Base-by-base conservation (phyloP, 2,888 invertebrate species). In the Sympetrum striolatum region DNA sequence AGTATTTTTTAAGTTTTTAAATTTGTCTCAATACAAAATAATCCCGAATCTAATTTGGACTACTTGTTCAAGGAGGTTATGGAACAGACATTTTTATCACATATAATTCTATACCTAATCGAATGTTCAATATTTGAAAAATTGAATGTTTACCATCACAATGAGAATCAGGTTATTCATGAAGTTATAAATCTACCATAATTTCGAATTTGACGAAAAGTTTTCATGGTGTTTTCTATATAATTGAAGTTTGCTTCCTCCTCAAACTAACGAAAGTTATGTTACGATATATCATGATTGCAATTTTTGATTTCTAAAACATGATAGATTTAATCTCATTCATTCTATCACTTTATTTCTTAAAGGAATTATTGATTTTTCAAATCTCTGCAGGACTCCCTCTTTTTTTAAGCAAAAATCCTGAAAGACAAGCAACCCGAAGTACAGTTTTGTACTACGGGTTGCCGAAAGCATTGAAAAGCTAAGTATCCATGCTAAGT, bases 101-200 rank as follows among this genome's bases (percentile, higher is more conserved):
- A 86, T 37, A 60, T 35, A 37, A 58, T 37, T 58, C 86, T 86
- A 86, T 37, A 86, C 39, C 86, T 86, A 86, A 86, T 86, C 86
- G 86, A 86, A 86, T 86, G 86, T 86, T 86, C 58, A 60, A 86
- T 60, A 60, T 60, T 86, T 37, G 22, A 60, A 60, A 64, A 86
- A 86, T 82, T 86, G 86, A 86, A 86, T 86, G 86, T 86, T 86
- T 86, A 86, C 37, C 31, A 86, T 86, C 86, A 86, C 86, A 86
- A 64, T 64, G 22, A 86, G 60, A 60, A 86, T 86, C 18, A 39
- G 18, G 60, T 60, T 25, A 31, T 73, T 73, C 31, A 73, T 31
- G 73, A 10, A 73, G 12, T 6, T 14, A 73, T 25, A 73, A 73
- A 25, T 73, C 31, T 31, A 73, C 8, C 25, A 12, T 25, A 73